Conservation (phyloP, 2,797 vertebrate genomes). For the Pipistrellus pygmaeus region DNA sequence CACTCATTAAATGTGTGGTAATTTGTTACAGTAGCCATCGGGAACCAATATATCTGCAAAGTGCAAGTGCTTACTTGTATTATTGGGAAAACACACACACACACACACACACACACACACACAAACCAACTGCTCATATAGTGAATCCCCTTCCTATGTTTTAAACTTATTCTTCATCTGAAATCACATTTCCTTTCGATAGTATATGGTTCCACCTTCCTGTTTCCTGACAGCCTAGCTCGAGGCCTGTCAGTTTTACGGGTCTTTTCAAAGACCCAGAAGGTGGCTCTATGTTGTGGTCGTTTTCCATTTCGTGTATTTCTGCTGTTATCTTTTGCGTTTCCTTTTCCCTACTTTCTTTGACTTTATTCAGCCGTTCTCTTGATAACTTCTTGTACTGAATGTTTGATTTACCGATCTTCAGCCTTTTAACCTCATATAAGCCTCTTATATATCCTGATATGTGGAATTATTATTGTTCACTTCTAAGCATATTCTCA, state of each 20-base stretch:
- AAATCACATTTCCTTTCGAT: background rate
- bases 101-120: too few relatives aligned
- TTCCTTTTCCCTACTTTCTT: slow-evolving; percentile 3
- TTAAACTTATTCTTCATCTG: background rate
- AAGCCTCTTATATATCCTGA: background rate
- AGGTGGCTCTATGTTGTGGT: background rate
- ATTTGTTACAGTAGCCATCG: too few relatives aligned
- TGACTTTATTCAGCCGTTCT: slow-evolving; percentile 18
- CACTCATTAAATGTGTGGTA: background rate
- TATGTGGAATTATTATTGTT: background rate
- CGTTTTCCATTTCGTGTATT: background rate
- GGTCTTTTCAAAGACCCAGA: slow-evolving; percentile 11
- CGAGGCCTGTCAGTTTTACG: background rate
- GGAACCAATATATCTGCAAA: background rate
- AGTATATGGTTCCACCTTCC: background rate
- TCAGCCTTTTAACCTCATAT: background rate
- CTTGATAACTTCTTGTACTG: background rate
- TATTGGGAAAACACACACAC: too few relatives aligned
- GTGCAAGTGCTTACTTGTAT: background rate
- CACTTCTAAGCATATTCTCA: background rate
- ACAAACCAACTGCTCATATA: background rate
- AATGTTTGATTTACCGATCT: slow-evolving; percentile 8
- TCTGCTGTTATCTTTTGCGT: background rate
- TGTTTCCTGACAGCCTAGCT: background rate
- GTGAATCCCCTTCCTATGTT: background rate